phyloP scores from a whole-genome alignment of 2,888 invertebrate genomes.

The Euplexia lucipara region DNA sequence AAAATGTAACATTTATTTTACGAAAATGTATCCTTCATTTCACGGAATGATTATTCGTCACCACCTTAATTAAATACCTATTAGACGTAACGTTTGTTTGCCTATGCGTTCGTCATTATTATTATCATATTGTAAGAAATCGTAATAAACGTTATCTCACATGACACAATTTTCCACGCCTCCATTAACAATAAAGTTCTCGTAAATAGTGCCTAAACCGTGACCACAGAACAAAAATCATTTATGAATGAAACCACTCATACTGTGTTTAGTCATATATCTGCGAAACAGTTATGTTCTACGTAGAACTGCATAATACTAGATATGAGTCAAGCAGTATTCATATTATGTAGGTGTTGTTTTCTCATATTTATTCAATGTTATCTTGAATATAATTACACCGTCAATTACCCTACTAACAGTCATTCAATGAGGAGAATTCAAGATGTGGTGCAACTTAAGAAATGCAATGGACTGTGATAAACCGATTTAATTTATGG shows the following conservation, averaged over 20 bases:
- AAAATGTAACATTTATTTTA: no score
- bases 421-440: slow-evolving; percentile 2
- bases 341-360: slow-evolving; percentile 51
- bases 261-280: slow-evolving; percentile 80
- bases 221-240: slow-evolving; percentile 68
- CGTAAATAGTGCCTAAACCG: slow-evolving; percentile 40
- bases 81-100: no score
- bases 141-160: slow-evolving; percentile 65
- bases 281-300: slow-evolving; percentile 73
- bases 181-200: slow-evolving; percentile 43
- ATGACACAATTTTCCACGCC: slow-evolving; percentile 62
- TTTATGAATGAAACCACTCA: slow-evolving; percentile 85
- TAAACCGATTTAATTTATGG: not conserved
- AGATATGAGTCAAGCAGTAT: slow-evolving; percentile 74
- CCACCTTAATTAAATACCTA: slow-evolving; percentile 30
- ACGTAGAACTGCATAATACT: slow-evolving; percentile 74
- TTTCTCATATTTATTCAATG: slow-evolving; percentile 43
- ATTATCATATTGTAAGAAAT: slow-evolving; percentile 45
- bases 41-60: slow-evolving; percentile 36
- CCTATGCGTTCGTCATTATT: slow-evolving; percentile 19
- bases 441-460: not conserved
- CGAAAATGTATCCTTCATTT: not conserved
- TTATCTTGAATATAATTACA: slow-evolving; percentile 30
- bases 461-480: not conserved
- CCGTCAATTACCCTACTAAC: slow-evolving; percentile 8